Evolutionary conservation across 1,140 invertebrate genomes (phyloP).

Genomic region (Drosophila asahinai): DNA sequence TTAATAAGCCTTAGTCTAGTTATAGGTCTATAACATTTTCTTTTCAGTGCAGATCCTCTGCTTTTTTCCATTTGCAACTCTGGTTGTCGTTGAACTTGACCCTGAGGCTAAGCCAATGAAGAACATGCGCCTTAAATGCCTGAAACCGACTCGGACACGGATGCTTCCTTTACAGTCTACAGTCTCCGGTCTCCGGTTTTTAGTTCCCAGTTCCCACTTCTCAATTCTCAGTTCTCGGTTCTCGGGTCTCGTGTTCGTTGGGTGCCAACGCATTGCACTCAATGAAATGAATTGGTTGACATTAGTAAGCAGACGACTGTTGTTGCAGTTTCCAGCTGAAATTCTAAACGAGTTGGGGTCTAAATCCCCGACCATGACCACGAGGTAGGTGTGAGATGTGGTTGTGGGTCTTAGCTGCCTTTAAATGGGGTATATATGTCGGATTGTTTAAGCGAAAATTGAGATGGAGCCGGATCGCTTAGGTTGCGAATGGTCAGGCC

Average conservation of each 20-base stretch:
- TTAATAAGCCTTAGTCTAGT: not conserved
- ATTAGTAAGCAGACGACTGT: conserved; percentile 68
- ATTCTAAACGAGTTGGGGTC: conserved; percentile 57
- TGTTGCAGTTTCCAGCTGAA: conserved; percentile 59
- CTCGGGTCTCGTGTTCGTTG: conserved; percentile 20
- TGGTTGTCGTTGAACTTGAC: conserved; percentile 72
- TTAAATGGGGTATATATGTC: conserved; percentile 78
- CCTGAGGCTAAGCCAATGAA: conserved; percentile 74
- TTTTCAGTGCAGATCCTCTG: conserved; percentile 15
- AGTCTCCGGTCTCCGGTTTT: conserved; percentile 15
- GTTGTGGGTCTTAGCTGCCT: conserved; percentile 73
- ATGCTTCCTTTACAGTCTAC: conserved; percentile 15
- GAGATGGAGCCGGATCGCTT: conserved; percentile 53
- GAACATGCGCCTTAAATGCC: conserved; percentile 81
- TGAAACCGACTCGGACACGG: conserved; percentile 40
- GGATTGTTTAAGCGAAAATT: conserved; percentile 67
- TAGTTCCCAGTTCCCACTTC: conserved; percentile 16
- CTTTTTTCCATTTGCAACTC: conserved; percentile 41
- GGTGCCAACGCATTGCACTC: conserved; percentile 78
- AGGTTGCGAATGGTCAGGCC: conserved; percentile 50
- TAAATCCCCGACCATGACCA: conserved; percentile 11
- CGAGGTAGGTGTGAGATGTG: conserved; percentile 75
- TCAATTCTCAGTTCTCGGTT: not conserved
- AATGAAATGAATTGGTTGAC: conserved; percentile 82
- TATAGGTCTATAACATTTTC: not conserved